Evolutionary conservation across 2,113 vertebrate genomes (phyloP), one percentile per base, ranked within the genome.

Genomic region (Leptobrachium leishanense): DNA sequence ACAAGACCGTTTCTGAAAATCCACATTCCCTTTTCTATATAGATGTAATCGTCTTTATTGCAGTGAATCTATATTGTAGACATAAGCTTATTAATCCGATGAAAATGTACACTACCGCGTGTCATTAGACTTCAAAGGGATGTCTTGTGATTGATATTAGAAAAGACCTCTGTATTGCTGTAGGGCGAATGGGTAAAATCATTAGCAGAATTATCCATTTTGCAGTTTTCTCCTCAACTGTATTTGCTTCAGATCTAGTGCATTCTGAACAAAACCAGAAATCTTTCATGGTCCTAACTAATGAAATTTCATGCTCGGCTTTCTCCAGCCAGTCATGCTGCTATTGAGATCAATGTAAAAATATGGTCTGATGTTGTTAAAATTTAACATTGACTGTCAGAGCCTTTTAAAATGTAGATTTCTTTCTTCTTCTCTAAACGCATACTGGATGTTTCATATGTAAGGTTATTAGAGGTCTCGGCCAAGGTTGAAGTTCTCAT

Each of bases 211-310:
- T 2, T 65, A 43, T 68, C 15, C 53, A 69, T 77, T 15, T 20
- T 55, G 31, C 63, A 54, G 2, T 72, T 39, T 55, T 65, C 62
- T 31, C 11, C 9, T 31, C n/a, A 65, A 54, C 54, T 64, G 39
- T 41, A 63, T 44, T 79, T 43, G 50, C 31, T 31, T 79, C 72
- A 72, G 68, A 79, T 78, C 76, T 78, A 50, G 43, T 12, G n/a
- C 43, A 46, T 78, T 64, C 31, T 20, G 43, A 65, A 64, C 11
- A 55, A 39, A 7, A 10, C 9, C 8, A 57, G 39, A 5, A 43
- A 6, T 67, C 46, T 72, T 64, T 79, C 43, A 79, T 65, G 62
- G 68, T 77, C 12, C 59, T 43, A 59, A 42, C 15, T 62, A 43
- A 74, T 71, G 55, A 53, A 54, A 12, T 62, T 64, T 44, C 46